Base-by-base conservation (phyloP, 37 sponge, comb jelly and placozoan genomes). In the Tethya wilhelma region DNA sequence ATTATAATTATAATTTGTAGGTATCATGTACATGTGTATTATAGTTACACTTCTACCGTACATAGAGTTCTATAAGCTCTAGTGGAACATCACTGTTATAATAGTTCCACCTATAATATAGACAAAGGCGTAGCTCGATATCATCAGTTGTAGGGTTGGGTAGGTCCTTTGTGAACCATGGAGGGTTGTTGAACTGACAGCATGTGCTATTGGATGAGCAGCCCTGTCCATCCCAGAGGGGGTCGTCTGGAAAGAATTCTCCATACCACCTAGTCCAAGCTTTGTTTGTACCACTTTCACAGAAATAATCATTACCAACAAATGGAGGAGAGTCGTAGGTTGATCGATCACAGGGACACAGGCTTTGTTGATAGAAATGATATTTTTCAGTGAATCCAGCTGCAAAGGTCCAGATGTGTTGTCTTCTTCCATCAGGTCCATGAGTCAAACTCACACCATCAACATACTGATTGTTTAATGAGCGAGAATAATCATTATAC, bases 331-430 rank as follows among this genome's bases (percentile, higher is more conserved):
- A n/a, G 30, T 14, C 8, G 7, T 22, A 23, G 11, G 42, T 19
- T 17, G 38, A 29, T 26, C n/a, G 25, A 45, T 42, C 30, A 7
- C 23, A 34, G 46, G 29, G 56, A 9, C 58, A 53, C 17, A 69
- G 69, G 38, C 53, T 28, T 74, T 75, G 74, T 11, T 38, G n/a
- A 0, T 19, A 9, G n/a, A n/a, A n/a, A 12, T 4, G n/a, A n/a
- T n/a, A n/a, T n/a, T n/a, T n/a, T 44, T 71, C 46, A 67, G 8
- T 67, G 36, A 40, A 32, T 29, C 68, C 77, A 31, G 49, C 77
- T 67, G 68, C 85, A 65, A 62, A 76, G 4, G 85, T 76, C 85
- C 85, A 84, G 7, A 84, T 68, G 45, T 84, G 85, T 33, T 84
- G n/a, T n/a, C n/a, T 66, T 14, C 85, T 36, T 3, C 70, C 70